These are phyloP conservation scores for Avahi laniger DNA, from an alignment of 2,797 vertebrate species.

Conservation along the genomic window DNA sequence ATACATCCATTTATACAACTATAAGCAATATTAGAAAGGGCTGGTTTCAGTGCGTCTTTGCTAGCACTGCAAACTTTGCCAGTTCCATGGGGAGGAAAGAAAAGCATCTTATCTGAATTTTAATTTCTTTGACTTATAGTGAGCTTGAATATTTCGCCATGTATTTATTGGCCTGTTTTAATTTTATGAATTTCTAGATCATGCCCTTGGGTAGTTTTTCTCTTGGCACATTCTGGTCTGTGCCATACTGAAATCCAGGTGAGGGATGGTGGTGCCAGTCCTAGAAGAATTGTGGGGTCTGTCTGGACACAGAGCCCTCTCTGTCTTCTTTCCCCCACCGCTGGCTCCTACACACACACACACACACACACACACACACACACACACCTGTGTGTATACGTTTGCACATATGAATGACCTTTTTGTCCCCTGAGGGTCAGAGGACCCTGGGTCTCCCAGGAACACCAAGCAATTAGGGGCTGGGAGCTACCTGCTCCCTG, in stretches of 20 bases:
- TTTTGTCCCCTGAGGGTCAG: not conserved
- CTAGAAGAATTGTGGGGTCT: not conserved
- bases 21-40: not conserved
- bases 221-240: not conserved
- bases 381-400: not conserved
- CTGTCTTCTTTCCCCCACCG: not conserved
- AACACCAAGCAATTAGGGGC: not conserved
- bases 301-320: not conserved
- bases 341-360: not conserved
- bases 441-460: not conserved
- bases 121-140: not conserved
- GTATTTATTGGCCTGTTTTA: not conserved
- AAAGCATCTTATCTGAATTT: not conserved
- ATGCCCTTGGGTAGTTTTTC: not conserved
- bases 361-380: fast-evolving
- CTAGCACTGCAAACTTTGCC: not conserved
- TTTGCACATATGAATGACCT: not conserved
- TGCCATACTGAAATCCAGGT: not conserved
- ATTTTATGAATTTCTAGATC: not conserved
- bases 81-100: not conserved
- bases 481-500: not conserved
- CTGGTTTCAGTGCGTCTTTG: fast-evolving
- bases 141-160: not conserved
- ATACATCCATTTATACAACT: fast-evolving
- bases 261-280: not conserved